phyloP scores from a whole-genome alignment of 2,113 vertebrate genomes.

The Corythoichthys haematopterus region DNA sequence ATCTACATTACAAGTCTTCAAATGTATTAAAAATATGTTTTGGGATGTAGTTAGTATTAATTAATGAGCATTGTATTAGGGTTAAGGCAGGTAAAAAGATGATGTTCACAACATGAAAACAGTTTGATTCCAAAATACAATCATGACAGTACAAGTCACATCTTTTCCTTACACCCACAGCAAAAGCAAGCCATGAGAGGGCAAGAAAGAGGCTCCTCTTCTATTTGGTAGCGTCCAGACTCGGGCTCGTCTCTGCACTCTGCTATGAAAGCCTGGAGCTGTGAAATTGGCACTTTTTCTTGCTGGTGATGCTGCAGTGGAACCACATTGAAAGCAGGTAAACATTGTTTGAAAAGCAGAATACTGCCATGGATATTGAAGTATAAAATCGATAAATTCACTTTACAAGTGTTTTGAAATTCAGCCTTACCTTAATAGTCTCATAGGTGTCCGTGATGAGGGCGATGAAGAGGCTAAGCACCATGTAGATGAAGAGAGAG shows the following conservation, averaged over 20 bases:
- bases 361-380: neutral
- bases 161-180: slow-evolving; percentile 29
- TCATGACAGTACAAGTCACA: neutral
- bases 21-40: too few relatives aligned
- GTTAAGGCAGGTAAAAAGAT: neutral
- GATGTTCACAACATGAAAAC: neutral
- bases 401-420: neutral
- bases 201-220: slow-evolving; percentile 66
- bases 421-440: slow-evolving; percentile 84
- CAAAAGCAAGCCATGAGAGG: slow-evolving; percentile 63
- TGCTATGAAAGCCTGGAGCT: slow-evolving; percentile 80
- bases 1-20: too few relatives aligned
- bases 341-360: too few relatives aligned
- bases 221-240: slow-evolving; percentile 78
- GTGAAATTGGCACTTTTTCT: slow-evolving; percentile 77
- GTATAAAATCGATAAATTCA: too few relatives aligned
- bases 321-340: neutral
- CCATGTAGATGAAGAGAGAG: slow-evolving; percentile 93
- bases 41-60: too few relatives aligned
- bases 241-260: slow-evolving; percentile 82
- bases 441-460: slow-evolving; percentile 92
- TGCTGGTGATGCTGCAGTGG: slow-evolving; percentile 80
- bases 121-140: neutral
- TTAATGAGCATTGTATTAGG: neutral
- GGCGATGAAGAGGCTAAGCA: slow-evolving; percentile 93